A percentile compares a stretch with the other conserved stretches of the same genome.
These are phyloP conservation scores for Lasioglossum lativentre DNA, from an alignment of 2,888 invertebrate genomes.

Conservation along the genomic window DNA sequence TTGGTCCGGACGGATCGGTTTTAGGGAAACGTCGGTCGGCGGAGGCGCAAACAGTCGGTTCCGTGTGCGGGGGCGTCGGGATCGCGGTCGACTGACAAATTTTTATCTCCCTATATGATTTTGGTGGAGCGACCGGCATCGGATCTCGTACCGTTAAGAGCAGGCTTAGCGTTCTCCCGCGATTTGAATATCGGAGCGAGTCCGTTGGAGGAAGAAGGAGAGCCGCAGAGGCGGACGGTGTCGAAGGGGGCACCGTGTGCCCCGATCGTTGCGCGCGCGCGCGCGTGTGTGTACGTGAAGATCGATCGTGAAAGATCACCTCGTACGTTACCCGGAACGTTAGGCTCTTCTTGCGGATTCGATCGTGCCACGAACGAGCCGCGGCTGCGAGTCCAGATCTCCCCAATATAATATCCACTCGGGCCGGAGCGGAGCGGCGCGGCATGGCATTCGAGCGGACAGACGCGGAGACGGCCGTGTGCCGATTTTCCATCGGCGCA, in stretches of 20 bases:
- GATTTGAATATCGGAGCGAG: conserved; percentile 71
- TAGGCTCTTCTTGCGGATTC: conserved; percentile 58
- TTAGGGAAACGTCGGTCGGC: neutral
- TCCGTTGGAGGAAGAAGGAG: neutral
- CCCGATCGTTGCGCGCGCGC: conserved; percentile 33
- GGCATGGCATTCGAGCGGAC: conserved; percentile 16
- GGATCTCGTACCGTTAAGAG: conserved; percentile 69
- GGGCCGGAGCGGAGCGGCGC: too few relatives aligned
- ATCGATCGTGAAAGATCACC: conserved; percentile 82
- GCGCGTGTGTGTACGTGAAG: conserved; percentile 48
- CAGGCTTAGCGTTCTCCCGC: conserved; percentile 60
- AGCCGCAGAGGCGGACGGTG: conserved; percentile 7
- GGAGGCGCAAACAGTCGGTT: conserved; percentile 10
- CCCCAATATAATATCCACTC: conserved; percentile 44
- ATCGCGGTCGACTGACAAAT: conserved; percentile 51
- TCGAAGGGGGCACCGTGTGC: conserved; percentile 61
- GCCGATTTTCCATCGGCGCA: conserved; percentile 1
- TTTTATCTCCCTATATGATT: conserved; percentile 60
- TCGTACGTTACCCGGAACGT: conserved; percentile 64
- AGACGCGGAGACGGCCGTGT: neutral
- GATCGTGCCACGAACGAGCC: conserved; percentile 46
- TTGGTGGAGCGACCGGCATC: conserved; percentile 46
- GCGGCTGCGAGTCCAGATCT: conserved; percentile 30
- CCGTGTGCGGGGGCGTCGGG: neutral
- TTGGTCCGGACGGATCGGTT: neutral